Evolutionary conservation across 2,797 vertebrate genomes (phyloP), one percentile per base, ranked within the genome.

Genomic region (Phataginus tricuspis): DNA sequence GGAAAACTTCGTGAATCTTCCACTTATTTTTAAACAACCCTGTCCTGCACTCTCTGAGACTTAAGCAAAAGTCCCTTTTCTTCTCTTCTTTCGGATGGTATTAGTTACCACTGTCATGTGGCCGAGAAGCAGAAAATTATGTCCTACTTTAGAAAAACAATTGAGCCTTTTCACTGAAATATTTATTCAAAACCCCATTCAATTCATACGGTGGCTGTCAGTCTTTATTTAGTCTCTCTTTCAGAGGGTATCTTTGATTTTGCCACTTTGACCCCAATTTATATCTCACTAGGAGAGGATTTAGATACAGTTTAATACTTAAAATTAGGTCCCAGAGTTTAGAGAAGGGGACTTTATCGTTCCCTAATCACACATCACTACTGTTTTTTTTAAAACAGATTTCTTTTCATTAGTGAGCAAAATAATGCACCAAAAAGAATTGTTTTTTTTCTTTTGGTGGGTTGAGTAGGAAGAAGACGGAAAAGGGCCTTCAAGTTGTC

Each of bases 231-330:
- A 92, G 94, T 95, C 87, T 97, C 66, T 92, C 91, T 93, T 96
- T 97, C 97, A 98, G 59, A 97, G 90, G 82, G 95, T 77, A 97
- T 96, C n/a, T 90, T 97, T 98, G 96, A 98, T 98, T 98, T 96
- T 96, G 97, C 96, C 97, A 97, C 34, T 95, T 79, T 82, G 69
- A 97, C 90, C 96, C 96, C 94, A 96, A 98, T 97, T 98, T 98
- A 98, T 98, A 97, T 96, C 97, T 98, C 93, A 90, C 0, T 97
- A 89, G 94, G 96, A 97, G 97, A 98, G 97, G 72, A 79, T 68
- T 84, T 31, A 55, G 98, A 97, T 98, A 97, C 7, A 19, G 96
- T 88, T 94, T 69, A 90, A n/a, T 29, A 69, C 97, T 96, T 97
- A 97, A 90, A 98, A 98, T 92, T 42, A 16, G 64, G 89, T 94